These are phyloP conservation scores for Cherax quadricarinatus DNA, from an alignment of 1,140 invertebrate genomes.

Conservation along the genomic window DNA sequence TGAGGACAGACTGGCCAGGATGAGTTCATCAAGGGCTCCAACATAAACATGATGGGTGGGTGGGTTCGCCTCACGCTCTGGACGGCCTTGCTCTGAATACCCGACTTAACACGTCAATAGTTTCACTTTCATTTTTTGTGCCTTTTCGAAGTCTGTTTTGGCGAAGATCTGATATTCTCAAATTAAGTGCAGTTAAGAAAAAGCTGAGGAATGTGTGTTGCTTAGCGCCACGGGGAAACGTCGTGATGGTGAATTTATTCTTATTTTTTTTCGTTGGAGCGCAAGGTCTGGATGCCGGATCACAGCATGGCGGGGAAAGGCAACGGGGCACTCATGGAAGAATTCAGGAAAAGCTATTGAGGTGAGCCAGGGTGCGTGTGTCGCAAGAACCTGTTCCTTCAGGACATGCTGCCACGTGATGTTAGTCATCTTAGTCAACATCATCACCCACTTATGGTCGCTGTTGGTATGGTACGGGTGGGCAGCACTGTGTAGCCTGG, in stretches of 20 bases:
- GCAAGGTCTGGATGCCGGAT: neutral
- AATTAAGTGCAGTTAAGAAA: neutral
- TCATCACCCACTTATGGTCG: neutral
- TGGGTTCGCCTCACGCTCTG: neutral
- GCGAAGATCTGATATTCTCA: neutral
- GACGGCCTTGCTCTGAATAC: conserved; percentile 2
- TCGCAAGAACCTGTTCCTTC: neutral
- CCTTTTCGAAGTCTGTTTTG: neutral
- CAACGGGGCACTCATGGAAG: neutral
- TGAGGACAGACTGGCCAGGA: no score
- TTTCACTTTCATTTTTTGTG: conserved; percentile 9
- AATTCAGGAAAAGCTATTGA: conserved; percentile 14
- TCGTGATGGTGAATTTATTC: neutral
- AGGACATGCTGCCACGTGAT: neutral
- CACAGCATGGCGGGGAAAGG: neutral
- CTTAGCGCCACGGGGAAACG: neutral
- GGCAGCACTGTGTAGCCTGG: neutral
- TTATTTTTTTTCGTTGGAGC: neutral
- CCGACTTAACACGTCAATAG: neutral
- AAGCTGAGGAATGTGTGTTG: neutral
- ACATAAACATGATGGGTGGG: no score
- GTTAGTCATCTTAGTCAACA: neutral
- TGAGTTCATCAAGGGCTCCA: no score
- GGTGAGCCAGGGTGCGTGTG: neutral
- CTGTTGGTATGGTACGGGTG: neutral